A percentile compares a stretch with the other conserved stretches of the same genome.
Conservation (phyloP, 2,113 vertebrate genomes). For the Pterocles orientalis region DNA sequence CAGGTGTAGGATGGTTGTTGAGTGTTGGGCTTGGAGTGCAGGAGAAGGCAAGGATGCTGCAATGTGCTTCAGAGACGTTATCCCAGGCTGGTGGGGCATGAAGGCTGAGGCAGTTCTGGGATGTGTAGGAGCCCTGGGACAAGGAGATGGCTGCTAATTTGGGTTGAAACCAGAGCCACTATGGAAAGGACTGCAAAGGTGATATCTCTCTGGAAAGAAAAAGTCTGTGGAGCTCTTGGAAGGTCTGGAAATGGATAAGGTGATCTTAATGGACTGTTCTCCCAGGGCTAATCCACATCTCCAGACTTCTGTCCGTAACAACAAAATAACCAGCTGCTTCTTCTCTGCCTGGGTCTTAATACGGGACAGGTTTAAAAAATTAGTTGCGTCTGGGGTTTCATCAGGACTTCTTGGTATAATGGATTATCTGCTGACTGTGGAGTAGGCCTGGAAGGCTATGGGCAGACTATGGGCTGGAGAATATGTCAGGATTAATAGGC, state of each 20-base stretch:
- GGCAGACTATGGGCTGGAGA: background rate
- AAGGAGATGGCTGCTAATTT: background rate
- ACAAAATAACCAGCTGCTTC: background rate
- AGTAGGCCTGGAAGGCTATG: background rate
- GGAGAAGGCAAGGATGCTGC: background rate
- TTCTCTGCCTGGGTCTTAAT: background rate
- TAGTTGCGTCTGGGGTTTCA: background rate
- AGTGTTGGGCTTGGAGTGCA: background rate
- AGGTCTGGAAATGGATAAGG: background rate
- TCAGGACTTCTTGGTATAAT: background rate
- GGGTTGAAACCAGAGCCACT: background rate
- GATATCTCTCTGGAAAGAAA: background rate
- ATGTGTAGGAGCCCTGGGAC: background rate
- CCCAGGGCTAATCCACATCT: background rate
- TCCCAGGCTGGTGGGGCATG: background rate
- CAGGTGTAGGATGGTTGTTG: background rate
- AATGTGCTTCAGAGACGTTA: background rate
- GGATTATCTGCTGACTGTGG: background rate
- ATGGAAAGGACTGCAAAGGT: background rate
- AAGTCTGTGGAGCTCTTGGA: background rate
- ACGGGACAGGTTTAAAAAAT: background rate
- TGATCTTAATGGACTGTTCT: background rate
- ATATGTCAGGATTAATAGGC: constrained; percentile 9
- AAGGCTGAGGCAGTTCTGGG: background rate
- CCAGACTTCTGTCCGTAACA: background rate